Evolutionary conservation across 2,797 vertebrate genomes (phyloP).

Genomic region (Threskiornis aethiopicus): DNA sequence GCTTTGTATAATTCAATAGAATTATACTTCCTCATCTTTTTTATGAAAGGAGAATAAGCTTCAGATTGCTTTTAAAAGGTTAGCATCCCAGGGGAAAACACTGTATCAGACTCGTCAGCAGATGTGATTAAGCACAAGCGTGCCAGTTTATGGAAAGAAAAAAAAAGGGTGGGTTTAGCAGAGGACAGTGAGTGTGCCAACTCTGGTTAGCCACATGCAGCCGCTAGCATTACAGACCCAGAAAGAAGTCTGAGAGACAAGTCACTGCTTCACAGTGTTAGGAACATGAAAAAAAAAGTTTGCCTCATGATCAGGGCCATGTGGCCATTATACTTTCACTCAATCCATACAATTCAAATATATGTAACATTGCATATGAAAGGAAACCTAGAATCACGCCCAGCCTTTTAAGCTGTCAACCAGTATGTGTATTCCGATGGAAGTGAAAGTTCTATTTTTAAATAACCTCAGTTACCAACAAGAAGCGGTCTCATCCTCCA

Average conservation of each 20-base stretch:
- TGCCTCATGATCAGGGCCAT: neutral
- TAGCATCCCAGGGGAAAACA: neutral
- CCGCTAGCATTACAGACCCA: neutral
- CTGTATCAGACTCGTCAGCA: accelerated
- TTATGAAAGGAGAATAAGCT: neutral
- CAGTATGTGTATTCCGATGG: neutral
- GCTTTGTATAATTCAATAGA: neutral
- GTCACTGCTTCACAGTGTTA: neutral
- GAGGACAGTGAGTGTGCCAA: neutral
- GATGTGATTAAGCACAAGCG: neutral
- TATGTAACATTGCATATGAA: neutral
- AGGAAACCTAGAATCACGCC: neutral
- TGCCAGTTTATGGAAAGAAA: neutral
- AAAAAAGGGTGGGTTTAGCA: neutral
- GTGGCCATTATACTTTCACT: neutral
- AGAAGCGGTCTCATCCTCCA: neutral
- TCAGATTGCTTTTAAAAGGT: neutral
- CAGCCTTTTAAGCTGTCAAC: neutral
- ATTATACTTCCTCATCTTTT: neutral
- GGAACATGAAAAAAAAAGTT: neutral
- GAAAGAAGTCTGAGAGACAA: neutral
- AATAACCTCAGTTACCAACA: neutral
- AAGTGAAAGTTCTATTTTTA: constrained; percentile 1
- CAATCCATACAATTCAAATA: neutral
- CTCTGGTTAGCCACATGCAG: neutral